These are phyloP conservation scores for Acanthosepion pharaonis DNA, from an alignment of 2,888 invertebrate genomes.

Conservation along the genomic window DNA sequence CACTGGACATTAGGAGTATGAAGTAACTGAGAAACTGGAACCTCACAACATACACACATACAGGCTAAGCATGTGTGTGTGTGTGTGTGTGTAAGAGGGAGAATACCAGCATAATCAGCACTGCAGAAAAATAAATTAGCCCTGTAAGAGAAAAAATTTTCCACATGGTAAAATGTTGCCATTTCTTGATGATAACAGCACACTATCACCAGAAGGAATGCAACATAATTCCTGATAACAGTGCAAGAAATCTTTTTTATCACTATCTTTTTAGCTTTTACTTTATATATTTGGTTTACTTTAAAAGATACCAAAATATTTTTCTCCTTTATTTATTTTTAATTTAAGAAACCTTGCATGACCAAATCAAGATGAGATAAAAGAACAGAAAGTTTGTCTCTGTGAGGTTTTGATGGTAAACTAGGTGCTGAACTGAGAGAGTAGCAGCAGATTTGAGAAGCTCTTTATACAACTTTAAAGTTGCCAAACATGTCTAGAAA, in stretches of 20 bases:
- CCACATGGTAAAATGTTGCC: background rate
- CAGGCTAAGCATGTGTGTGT: background rate
- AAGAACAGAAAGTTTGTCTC: background rate
- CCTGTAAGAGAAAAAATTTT: background rate
- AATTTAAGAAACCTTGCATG: background rate
- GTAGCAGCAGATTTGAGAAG: background rate
- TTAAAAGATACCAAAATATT: slow-evolving; percentile 8
- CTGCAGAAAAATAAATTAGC: background rate
- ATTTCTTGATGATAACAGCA: background rate
- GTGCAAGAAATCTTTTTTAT: too few species aligned
- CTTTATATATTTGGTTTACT: background rate
- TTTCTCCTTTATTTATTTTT: background rate
- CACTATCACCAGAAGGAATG: slow-evolving; percentile 4
- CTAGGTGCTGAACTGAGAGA: background rate
- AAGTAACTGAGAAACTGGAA: background rate
- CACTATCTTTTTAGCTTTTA: background rate
- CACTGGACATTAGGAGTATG: too few species aligned
- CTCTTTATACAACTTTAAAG: background rate
- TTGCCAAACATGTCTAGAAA: background rate
- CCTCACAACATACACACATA: background rate
- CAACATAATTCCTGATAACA: slow-evolving; percentile 20
- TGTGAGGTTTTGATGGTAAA: too few species aligned
- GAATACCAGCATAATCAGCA: background rate
- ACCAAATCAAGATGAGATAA: slow-evolving; percentile 33
- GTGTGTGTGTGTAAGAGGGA: background rate